A percentile compares a stretch with the other conserved stretches of the same genome.
phyloP scores from a whole-genome alignment of 1,140 invertebrate species.

The Lasioglossum albipes region DNA sequence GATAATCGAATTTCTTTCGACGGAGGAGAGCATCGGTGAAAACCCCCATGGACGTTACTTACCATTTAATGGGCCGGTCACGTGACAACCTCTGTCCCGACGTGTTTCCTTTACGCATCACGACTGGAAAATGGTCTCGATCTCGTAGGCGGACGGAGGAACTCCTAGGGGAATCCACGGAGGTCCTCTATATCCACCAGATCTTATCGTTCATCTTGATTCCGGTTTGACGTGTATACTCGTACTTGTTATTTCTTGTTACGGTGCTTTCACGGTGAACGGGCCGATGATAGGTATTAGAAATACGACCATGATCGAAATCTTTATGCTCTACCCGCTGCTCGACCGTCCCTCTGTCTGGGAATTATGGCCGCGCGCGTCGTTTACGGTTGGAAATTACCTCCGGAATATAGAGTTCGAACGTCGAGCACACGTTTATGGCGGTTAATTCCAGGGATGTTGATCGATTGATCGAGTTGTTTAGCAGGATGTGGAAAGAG shows the following conservation, averaged over 20 bases:
- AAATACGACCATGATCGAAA: constrained; percentile 1
- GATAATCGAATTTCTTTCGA: constrained; percentile 55
- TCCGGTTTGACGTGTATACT: constrained; percentile 17
- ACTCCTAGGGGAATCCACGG: constrained; percentile 19
- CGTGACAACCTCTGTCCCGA: not conserved
- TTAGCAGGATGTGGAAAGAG: no score
- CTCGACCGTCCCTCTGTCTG: not conserved
- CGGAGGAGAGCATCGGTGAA: not conserved
- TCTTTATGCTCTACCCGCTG: not conserved
- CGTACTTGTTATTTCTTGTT: constrained; percentile 27
- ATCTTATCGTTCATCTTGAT: constrained; percentile 64
- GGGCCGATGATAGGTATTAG: constrained; percentile 1
- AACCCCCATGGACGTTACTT: constrained; percentile 45
- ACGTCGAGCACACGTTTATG: no score
- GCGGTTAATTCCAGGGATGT: no score
- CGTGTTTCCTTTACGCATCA: constrained; percentile 44
- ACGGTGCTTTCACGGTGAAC: not conserved
- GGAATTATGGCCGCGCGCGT: not conserved
- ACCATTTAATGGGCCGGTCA: constrained; percentile 44
- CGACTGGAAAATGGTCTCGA: constrained; percentile 43
- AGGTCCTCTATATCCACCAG: constrained; percentile 6
- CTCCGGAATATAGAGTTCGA: no score
- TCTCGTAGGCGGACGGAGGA: constrained; percentile 54
- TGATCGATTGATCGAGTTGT: no score
- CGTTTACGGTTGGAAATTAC: no score